These are phyloP conservation scores for Podiceps cristatus DNA, from an alignment of 2,113 vertebrate genomes.

Conservation along the genomic window DNA sequence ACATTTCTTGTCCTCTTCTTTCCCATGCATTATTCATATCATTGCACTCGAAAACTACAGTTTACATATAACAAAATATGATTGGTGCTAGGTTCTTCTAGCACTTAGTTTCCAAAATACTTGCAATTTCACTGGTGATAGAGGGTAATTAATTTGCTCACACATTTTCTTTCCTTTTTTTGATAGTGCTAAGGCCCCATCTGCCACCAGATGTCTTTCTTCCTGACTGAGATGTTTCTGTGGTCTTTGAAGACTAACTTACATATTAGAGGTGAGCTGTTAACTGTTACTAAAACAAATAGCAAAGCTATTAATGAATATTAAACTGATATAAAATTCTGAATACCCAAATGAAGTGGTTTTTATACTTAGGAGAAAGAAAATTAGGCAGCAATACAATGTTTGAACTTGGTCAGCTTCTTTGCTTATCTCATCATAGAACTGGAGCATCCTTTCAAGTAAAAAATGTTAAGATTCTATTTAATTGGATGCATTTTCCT, in stretches of 20 bases:
- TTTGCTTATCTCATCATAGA: not conserved
- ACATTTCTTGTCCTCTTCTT: not conserved
- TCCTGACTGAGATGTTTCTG: conserved; percentile 92
- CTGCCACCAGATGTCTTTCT: conserved; percentile 92
- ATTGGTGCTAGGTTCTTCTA: not conserved
- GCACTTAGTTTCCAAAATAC: not conserved
- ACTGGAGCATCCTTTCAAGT: conserved; percentile 6
- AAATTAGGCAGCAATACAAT: not conserved
- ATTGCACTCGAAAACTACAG: accelerated
- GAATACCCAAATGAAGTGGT: not conserved
- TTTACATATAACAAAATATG: not conserved
- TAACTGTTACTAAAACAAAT: not conserved
- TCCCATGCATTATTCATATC: not conserved
- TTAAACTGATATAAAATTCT: not conserved
- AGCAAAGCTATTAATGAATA: not conserved
- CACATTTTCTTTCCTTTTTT: conserved; percentile 60
- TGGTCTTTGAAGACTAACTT: conserved; percentile 94
- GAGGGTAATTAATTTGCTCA: conserved; percentile 57
- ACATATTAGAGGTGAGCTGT: conserved; percentile 81
- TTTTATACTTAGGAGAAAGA: not conserved
- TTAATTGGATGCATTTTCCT: not conserved
- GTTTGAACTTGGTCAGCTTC: not conserved
- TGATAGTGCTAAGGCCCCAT: conserved; percentile 72
- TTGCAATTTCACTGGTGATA: conserved; percentile 26
- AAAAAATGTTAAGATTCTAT: not conserved